Conservation (phyloP, 2,113 vertebrate species). For the Psittacus erithacus region DNA sequence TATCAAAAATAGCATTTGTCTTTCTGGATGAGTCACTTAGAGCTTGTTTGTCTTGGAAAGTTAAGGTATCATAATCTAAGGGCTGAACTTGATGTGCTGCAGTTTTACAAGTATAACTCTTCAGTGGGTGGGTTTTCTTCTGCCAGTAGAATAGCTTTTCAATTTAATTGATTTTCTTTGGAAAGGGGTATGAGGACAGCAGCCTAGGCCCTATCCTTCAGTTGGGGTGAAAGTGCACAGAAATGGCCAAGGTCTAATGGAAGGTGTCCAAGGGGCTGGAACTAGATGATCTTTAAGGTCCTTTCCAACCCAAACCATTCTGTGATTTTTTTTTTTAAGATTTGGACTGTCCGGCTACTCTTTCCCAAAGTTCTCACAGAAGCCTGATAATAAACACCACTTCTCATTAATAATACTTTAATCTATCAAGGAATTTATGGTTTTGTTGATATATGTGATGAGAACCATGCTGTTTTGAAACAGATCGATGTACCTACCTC, state of each 20-base stretch:
- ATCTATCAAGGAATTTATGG: background rate
- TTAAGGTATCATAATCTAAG: background rate
- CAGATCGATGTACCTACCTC: background rate
- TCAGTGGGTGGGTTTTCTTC: background rate
- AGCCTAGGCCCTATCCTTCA: background rate
- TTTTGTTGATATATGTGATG: background rate
- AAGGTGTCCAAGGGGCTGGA: background rate
- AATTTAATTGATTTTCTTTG: background rate
- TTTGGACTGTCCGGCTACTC: background rate
- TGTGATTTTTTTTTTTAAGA: background rate
- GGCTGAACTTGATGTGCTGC: background rate
- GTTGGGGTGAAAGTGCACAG: background rate
- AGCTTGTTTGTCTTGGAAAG: background rate
- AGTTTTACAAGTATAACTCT: background rate
- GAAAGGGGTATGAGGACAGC: background rate
- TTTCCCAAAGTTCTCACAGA: background rate
- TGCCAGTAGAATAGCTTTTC: background rate
- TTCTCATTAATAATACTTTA: background rate
- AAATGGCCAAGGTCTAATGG: background rate
- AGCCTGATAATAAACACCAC: accelerated
- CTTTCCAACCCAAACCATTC: background rate
- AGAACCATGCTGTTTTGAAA: background rate
- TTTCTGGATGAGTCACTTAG: conserved; percentile 12
- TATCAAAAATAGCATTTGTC: conserved; percentile 12
- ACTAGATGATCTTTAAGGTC: background rate